Base-by-base conservation (phyloP, 2,888 invertebrate species). In the Meteorus colon region DNA sequence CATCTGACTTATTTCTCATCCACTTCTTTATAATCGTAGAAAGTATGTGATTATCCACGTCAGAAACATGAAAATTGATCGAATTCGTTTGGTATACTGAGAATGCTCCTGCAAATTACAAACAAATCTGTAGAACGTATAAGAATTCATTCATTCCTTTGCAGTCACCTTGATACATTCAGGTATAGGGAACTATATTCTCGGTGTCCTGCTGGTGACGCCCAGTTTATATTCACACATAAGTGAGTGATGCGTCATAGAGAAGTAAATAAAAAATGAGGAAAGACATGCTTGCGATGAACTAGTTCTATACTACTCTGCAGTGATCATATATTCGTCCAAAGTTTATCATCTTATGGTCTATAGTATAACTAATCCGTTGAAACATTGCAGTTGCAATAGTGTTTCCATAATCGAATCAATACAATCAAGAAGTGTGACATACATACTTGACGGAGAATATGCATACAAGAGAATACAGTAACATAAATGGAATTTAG, bases 241-340 rank as follows among this genome's bases (percentile, higher is more conserved):
- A 48, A 48, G n/a, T 16, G 55, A 19, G 19, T 55, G 55, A 55
- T 55, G 55, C 6, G 55, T 55, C 55, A 55, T 19, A 55, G 55
- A 55, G 19, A 19, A 55, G 55, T 55, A n/a, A 55, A 8, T 1
- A 55, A 55, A 19, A n/a, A 4, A 19, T 5, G 51, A 51, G 5
- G 19, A 51, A 51, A 51, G n/a, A 55, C 5, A 55, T 55, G 19
- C 19, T 19, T 0, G 55, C n/a, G 2, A 19, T 19, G 55, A 16
- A 1, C 19, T 19, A 8, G 24, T 6, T 55, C 19, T 19, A 55
- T 24, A n/a, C 24, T 8, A 24, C 24, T 10, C 4, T 55, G 6
- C 55, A 55, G 16, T 48, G n/a, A n/a, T 48, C 48, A 19, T 19
- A 55, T 10, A 10, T 55, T 19, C 55, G 10, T 1, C 19, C 1